These are phyloP conservation scores for Gasteruption jaculator DNA, from an alignment of 2,888 invertebrate species.

Conservation along the genomic window DNA sequence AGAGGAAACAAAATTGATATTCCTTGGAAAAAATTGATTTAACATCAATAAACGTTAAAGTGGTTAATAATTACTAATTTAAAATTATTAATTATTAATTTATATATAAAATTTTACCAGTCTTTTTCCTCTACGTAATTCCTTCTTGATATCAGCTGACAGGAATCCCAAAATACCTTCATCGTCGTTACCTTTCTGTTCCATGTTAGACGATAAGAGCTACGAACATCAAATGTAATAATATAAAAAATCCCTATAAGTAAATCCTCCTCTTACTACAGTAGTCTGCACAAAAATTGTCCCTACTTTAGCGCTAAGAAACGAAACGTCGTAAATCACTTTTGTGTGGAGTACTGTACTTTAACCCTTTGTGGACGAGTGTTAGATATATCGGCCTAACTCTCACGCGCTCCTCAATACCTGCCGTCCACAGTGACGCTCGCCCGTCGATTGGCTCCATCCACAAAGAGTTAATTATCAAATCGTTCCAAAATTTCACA, in stretches of 20 bases:
- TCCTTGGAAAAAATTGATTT: too few relatives aligned
- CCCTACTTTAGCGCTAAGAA: too few relatives aligned
- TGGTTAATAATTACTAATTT: constrained; percentile 5
- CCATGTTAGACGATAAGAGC: constrained; percentile 68
- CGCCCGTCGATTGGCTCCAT: too few relatives aligned
- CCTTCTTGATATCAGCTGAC: constrained; percentile 63
- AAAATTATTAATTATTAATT: background rate
- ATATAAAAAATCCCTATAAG: background rate
- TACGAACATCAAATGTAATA: constrained; percentile 43
- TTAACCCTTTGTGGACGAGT: too few relatives aligned
- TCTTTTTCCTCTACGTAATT: constrained; percentile 60
- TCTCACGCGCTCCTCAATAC: too few relatives aligned
- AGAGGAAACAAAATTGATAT: background rate
- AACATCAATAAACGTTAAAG: constrained; percentile 13
- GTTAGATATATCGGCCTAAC: too few relatives aligned
- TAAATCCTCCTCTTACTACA: background rate
- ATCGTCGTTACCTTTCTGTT: constrained; percentile 64
- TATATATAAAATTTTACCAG: constrained; percentile 56
- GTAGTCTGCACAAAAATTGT: constrained; percentile 4
- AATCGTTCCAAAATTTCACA: too few relatives aligned
- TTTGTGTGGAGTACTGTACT: too few relatives aligned
- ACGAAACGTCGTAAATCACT: background rate
- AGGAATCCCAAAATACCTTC: constrained; percentile 74
- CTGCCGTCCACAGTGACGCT: too few relatives aligned
- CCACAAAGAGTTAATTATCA: too few relatives aligned